Percentiles rank a stretch among this genome's conserved stretches.
Conservation (phyloP, 1,140 invertebrate species). For the Drosophila littoralis region DNA sequence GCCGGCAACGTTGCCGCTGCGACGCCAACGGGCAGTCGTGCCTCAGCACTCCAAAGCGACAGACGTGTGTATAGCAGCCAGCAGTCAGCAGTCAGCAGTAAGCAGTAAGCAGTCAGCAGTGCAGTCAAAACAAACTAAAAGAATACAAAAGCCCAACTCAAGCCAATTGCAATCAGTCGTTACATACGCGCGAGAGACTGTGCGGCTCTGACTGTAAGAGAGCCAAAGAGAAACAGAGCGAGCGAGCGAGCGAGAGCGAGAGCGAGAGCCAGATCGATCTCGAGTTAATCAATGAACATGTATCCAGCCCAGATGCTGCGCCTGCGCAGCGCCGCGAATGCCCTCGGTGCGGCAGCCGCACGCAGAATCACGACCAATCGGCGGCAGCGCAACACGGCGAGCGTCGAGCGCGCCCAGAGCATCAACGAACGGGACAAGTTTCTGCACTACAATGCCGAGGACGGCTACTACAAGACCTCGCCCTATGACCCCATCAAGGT, state of each 20-base stretch:
- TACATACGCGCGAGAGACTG: background rate
- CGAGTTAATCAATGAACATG: conserved; percentile 34
- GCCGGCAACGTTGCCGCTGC: conserved; percentile 43
- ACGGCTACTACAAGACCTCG: conserved; percentile 81
- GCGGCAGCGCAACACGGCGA: conserved; percentile 63
- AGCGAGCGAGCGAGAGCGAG: background rate
- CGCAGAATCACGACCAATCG: conserved; percentile 63
- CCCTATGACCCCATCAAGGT: conserved; percentile 85
- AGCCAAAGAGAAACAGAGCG: background rate
- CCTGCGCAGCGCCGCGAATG: conserved; percentile 53
- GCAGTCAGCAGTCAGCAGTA: conserved; percentile 28
- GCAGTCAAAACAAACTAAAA: conserved; percentile 12
- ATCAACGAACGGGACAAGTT: conserved; percentile 71
- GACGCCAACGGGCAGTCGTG: conserved; percentile 69
- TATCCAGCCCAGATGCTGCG: conserved; percentile 64
- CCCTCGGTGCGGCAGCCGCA: conserved; percentile 19
- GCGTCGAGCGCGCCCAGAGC: conserved; percentile 55
- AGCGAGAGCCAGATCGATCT: background rate
- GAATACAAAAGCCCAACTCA: background rate
- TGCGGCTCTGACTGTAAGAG: background rate
- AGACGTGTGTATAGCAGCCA: conserved; percentile 51
- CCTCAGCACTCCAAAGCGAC: conserved; percentile 66
- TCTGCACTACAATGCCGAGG: conserved; percentile 67
- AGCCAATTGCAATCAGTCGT: background rate
- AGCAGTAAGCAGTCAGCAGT: conserved; percentile 19